A percentile compares a stretch with the other conserved stretches of the same genome.
phyloP scores from a whole-genome alignment of 2,797 vertebrate genomes.

The Pangasius krempfi region DNA sequence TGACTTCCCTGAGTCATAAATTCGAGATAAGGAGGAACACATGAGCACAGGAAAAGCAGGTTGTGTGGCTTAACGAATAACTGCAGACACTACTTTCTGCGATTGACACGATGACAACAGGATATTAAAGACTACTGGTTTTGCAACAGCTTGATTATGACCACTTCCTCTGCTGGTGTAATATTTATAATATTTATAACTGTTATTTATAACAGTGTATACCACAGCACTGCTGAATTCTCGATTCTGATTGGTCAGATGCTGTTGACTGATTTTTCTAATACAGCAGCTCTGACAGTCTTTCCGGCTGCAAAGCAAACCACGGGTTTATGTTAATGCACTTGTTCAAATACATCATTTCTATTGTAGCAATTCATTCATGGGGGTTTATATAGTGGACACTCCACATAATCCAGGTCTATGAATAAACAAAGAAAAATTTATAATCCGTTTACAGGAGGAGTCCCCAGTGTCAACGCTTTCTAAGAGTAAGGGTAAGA shows the following conservation, averaged over 20 bases:
- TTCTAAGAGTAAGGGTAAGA: background rate
- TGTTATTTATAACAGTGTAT: background rate
- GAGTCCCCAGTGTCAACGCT: background rate
- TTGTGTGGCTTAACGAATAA: background rate
- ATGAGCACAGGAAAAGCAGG: conserved; percentile 13
- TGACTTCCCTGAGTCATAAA: background rate
- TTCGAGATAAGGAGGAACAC: background rate
- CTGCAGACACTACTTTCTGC: background rate
- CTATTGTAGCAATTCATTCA: background rate
- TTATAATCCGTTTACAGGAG: background rate
- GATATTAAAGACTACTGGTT: background rate
- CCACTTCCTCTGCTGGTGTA: background rate
- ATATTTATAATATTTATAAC: background rate
- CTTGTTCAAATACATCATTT: background rate
- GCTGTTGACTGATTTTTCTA: background rate
- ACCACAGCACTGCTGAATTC: background rate
- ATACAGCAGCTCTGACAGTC: background rate
- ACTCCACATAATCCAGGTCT: background rate
- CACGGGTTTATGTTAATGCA: background rate
- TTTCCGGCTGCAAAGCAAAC: background rate
- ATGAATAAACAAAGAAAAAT: background rate
- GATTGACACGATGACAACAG: background rate
- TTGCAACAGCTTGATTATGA: background rate
- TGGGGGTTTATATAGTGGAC: no score
- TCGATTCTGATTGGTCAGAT: background rate